Evolutionary conservation across 1,140 invertebrate genomes (phyloP).

Genomic region (Cryptotermes secundus): DNA sequence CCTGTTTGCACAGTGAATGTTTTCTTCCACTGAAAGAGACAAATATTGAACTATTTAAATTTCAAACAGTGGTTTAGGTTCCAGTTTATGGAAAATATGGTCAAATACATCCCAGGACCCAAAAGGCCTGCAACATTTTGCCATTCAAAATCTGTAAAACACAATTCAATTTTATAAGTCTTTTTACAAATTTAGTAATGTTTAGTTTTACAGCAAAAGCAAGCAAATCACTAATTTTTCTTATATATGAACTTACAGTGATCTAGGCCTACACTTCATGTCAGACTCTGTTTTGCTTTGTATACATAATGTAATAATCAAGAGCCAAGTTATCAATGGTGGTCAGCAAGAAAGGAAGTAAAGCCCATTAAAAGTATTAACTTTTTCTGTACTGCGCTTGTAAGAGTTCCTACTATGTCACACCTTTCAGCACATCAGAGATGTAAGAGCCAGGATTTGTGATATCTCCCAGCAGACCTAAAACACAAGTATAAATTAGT

Average conservation of each 20-base stretch:
- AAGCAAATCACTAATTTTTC: background rate
- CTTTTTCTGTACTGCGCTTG: background rate
- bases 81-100: background rate
- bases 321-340: background rate
- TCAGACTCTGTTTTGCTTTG: background rate
- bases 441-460: slow-evolving; percentile 59
- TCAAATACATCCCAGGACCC: background rate
- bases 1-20: background rate
- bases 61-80: background rate
- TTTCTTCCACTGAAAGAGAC: background rate
- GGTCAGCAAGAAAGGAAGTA: background rate
- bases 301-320: background rate
- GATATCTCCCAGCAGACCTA: slow-evolving; percentile 64
- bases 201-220: background rate
- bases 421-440: slow-evolving; percentile 45
- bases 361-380: background rate
- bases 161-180: background rate
- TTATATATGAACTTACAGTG: background rate
- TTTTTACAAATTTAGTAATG: background rate
- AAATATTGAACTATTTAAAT: background rate
- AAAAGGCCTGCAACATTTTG: no score
- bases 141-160: background rate
- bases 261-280: background rate
- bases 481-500: slow-evolving; percentile 41
- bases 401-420: background rate